Conservation (phyloP, 2,113 vertebrate species). For the Antennarius striatus region DNA sequence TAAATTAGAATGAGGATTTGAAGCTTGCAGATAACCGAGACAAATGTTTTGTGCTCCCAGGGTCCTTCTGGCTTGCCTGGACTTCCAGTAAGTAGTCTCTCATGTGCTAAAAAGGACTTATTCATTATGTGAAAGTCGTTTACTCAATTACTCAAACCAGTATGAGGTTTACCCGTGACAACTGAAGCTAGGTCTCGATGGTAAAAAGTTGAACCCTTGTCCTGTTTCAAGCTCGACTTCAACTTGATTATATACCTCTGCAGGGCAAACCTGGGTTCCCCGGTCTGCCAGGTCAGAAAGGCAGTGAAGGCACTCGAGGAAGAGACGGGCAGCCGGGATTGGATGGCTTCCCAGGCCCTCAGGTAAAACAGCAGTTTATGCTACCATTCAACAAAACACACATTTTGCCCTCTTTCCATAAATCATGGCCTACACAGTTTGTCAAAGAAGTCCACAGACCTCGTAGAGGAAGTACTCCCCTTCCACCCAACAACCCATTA, state of each 20-base stretch:
- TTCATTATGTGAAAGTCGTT: background rate
- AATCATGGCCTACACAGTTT: too few relatives aligned
- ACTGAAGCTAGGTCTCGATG: too few relatives aligned
- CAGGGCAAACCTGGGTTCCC: slow-evolving; percentile 76
- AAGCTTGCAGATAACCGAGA: slow-evolving; percentile 17
- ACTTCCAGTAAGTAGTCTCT: slow-evolving; percentile 68
- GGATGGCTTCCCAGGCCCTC: slow-evolving; percentile 86
- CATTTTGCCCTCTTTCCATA: too few relatives aligned
- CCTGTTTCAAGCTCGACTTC: too few relatives aligned
- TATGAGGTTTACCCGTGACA: too few relatives aligned
- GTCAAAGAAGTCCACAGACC: too few relatives aligned
- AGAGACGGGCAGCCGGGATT: slow-evolving; percentile 85
- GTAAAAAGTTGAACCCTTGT: too few relatives aligned
- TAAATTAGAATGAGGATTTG: background rate
- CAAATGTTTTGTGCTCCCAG: slow-evolving; percentile 55
- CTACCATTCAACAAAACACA: too few relatives aligned
- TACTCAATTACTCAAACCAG: too few relatives aligned
- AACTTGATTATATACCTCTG: background rate
- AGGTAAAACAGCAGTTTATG: slow-evolving; percentile 70
- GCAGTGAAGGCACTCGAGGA: slow-evolving; percentile 75
- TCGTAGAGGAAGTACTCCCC: too few relatives aligned
- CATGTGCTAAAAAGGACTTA: background rate
- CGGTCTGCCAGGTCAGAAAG: slow-evolving; percentile 73
- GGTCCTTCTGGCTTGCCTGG: slow-evolving; percentile 79
- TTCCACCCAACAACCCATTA: too few relatives aligned